Percentiles rank a stretch among this genome's conserved stretches.
phyloP scores from a whole-genome alignment of 2,113 vertebrate species.

The Apodemus sylvaticus region DNA sequence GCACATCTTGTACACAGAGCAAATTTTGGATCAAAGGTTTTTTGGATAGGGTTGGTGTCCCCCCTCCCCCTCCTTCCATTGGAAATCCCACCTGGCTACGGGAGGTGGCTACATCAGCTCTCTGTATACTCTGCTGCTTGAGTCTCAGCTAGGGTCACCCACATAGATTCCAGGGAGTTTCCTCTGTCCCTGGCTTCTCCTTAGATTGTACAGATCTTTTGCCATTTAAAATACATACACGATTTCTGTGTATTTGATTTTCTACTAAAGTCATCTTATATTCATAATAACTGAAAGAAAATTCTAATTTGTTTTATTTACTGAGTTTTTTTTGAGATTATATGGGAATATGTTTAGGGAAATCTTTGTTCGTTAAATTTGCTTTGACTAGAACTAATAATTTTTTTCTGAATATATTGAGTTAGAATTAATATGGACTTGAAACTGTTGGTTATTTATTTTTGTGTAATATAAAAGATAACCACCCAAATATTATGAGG shows the following conservation, averaged over 20 bases:
- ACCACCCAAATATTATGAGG: not conserved
- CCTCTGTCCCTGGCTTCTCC: not conserved
- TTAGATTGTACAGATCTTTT: not conserved
- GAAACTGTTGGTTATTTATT: slow-evolving; percentile 17
- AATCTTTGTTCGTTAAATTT: not conserved
- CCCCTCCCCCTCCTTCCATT: no score
- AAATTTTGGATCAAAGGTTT: no score
- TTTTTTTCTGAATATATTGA: slow-evolving; percentile 41
- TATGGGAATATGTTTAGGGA: not conserved
- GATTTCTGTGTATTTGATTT: slow-evolving; percentile 15
- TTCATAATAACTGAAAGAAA: slow-evolving; percentile 33
- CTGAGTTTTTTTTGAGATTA: not conserved
- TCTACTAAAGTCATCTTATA: slow-evolving; percentile 4
- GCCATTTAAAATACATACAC: slow-evolving; percentile 11
- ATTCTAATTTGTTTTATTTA: slow-evolving; percentile 7
- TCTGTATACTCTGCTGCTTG: no score
- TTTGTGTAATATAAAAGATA: slow-evolving; percentile 40
- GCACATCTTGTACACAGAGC: no score
- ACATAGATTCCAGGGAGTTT: no score
- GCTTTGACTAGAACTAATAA: slow-evolving; percentile 38
- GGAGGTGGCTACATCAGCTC: no score
- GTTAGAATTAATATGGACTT: slow-evolving; percentile 27
- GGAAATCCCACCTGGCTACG: no score
- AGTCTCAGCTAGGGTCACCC: no score
- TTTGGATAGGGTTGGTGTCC: no score